A percentile compares a stretch with the other conserved stretches of the same genome.
These are phyloP conservation scores for Tragelaphus imberbis DNA, from an alignment of 2,113 vertebrate species.

Conservation along the genomic window DNA sequence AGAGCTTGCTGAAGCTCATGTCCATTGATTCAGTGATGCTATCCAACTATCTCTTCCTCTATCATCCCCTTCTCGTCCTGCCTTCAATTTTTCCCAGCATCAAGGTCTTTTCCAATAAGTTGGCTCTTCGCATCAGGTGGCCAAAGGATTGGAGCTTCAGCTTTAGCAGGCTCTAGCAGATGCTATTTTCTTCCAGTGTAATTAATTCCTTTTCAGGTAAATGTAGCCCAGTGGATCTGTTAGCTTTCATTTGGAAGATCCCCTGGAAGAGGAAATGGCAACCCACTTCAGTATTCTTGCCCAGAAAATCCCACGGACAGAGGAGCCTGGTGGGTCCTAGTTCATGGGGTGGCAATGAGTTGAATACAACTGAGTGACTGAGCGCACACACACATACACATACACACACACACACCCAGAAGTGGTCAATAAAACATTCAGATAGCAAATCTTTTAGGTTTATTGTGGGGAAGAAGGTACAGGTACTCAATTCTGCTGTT, in stretches of 20 bases:
- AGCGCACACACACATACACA: background rate
- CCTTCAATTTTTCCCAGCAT: background rate
- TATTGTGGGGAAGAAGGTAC: background rate
- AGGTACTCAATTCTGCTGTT: background rate
- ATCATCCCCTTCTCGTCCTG: background rate
- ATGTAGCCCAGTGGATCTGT: background rate
- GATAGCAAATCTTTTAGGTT: background rate
- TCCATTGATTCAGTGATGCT: background rate
- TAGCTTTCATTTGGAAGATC: background rate
- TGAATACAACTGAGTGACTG: background rate
- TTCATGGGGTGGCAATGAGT: background rate
- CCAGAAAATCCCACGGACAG: background rate
- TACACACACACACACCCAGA: background rate
- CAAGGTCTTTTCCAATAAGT: background rate
- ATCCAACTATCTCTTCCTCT: background rate
- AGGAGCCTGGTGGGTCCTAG: background rate
- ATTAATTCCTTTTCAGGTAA: background rate
- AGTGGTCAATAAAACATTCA: background rate
- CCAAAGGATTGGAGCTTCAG: background rate
- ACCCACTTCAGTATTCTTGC: background rate
- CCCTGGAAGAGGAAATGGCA: background rate
- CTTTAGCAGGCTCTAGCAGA: background rate
- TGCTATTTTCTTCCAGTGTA: background rate
- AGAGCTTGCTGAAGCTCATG: background rate
- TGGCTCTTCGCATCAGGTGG: background rate